Evolutionary conservation across 2,113 vertebrate species (phyloP), one percentile per base, ranked within the genome.

Genomic region (Asarcornis scutulata): DNA sequence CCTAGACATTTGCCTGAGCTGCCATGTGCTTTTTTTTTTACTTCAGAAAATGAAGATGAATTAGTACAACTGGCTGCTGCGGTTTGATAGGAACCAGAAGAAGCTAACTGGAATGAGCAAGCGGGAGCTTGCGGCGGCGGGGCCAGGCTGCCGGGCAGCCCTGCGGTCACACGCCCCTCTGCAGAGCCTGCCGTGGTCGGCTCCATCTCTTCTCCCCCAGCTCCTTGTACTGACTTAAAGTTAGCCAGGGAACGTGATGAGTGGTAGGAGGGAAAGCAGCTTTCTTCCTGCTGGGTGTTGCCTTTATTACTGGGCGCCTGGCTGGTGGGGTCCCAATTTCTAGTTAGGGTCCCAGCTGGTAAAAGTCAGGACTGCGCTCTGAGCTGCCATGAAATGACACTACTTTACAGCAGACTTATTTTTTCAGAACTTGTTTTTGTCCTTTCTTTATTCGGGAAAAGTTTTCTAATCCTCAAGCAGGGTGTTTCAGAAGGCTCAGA

Each of bases 41-140:
- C 89, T 97, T 77, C 58, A 83, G 81, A 91, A 96, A 97, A 97
- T 88, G 75, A 93, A 97, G 91, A 89, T 75, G 77, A 96, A 97
- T 96, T 96, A 79, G 82, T 76, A 15, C 85, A 91, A 48, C 44
- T 92, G 78, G 58, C 88, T 83, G 90, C 42, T 81, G 60, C 64
- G 60, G 86, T 97, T 93, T 84, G 86, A 91, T 91, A 75, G 0
- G 46, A 92, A 77, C 74, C 92, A 86, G 83, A 84, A 87, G 88
- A 94, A 94, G 83, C 46, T 79, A 72, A 86, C 71, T 69, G 93
- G 75, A 82, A 89, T 84, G 91, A 91, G 73, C 66, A 94, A 90
- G 85, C 3, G 4, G 44, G 83, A 95, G 77, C 66, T 64, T 15
- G 69, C 34, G 3, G 60, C 55, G 55, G 53, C 53, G 29, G 27